These are phyloP conservation scores for Nannoperca obscura DNA, from an alignment of 2,797 vertebrate species.

Conservation along the genomic window DNA sequence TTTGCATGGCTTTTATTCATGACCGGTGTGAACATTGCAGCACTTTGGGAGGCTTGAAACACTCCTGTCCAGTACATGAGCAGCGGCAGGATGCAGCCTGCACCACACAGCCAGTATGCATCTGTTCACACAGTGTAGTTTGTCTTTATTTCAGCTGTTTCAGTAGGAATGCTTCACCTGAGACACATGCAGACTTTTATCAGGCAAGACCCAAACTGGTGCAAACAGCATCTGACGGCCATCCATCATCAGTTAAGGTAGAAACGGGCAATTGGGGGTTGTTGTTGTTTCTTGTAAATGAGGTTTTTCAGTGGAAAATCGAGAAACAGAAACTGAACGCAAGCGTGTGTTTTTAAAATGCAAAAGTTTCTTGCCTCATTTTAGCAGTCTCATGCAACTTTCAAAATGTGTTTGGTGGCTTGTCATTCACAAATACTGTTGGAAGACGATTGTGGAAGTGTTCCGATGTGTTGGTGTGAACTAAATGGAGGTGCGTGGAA, in stretches of 20 bases:
- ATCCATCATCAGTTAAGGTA: not conserved
- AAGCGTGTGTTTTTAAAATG: not conserved
- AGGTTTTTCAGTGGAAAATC: not conserved
- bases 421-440: no score
- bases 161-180: not conserved
- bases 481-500: not conserved
- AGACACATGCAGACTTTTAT: not conserved
- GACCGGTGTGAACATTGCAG: not conserved
- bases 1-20: constrained; percentile 4
- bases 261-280: not conserved
- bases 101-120: not conserved
- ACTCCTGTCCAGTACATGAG: not conserved
- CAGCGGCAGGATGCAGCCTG: not conserved
- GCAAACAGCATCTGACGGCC: not conserved
- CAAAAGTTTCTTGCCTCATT: constrained; percentile 7
- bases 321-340: not conserved
- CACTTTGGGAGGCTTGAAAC: not conserved
- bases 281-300: not conserved
- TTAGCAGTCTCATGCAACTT: not conserved
- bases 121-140: not conserved
- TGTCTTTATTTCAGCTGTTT: not conserved
- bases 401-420: no score
- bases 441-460: no score
- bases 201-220: not conserved
- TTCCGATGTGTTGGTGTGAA: not conserved